Base-by-base conservation (phyloP, 2,888 invertebrate species). In the Timandra comae region DNA sequence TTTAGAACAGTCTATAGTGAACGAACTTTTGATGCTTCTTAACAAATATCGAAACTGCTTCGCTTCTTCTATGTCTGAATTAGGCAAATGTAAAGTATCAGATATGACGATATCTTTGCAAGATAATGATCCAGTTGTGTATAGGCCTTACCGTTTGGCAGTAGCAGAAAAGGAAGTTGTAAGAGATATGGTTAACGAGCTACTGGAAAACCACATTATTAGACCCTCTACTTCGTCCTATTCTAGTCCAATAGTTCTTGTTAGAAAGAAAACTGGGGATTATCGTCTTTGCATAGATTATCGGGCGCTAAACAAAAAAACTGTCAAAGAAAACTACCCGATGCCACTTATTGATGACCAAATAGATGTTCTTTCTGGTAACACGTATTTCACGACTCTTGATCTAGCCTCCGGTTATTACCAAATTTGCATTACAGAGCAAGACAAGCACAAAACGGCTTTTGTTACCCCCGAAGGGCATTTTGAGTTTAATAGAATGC, bases 401-500 rank as follows among this genome's bases (percentile, higher is more conserved):
- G 52, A 52, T 27, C 19, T 41, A 1, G 46, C 45, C 4, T 37
- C 35, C 0, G 52, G 56, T 0, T 54, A 49, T 10, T 40, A 52
- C 13, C 52, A 56, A 19, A 56, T 70, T 2, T 35, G 43, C 1
- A 34, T 70, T 1, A 33, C 41, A 4, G 30, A 37, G 3, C 29
- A 23, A 0, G 27, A 24, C n/a, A 31, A 51, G 46, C 9, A 56
- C 25, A 43, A 46, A 27, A 52, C 50, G 4, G 43, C 46, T 7
- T 54, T 54, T 16, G 40, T 53, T 0, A 53, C 50, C 2, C 41
- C 43, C n/a, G n/a, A n/a, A n/a, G n/a, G 46, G 0, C 46, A 46
- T 3, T 52, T 35, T 7, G 43, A 53, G n/a, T 49, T 46, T 33
- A 30, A 34, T 2, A 11, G 45, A 0, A 47, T 52, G 45, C 52